A percentile compares a stretch with the other conserved stretches of the same genome.
Evolutionary conservation across 2,888 invertebrate genomes (phyloP).

Genomic region (Epiblema foenella): DNA sequence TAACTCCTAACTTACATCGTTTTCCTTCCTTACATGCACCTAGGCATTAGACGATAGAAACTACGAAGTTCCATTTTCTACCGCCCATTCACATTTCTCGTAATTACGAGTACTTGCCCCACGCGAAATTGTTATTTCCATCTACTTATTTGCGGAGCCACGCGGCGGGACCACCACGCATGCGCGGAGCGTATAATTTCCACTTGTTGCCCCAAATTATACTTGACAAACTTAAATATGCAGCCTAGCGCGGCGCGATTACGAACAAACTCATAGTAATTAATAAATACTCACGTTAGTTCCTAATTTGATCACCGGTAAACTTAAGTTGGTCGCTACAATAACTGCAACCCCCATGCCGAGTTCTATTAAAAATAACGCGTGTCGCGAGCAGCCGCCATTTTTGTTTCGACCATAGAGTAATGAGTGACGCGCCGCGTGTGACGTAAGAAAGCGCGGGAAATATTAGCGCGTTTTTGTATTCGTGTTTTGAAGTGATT

Average conservation of each 20-base stretch:
- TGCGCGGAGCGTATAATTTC: slow-evolving; percentile 77
- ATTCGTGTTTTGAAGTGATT: slow-evolving; percentile 22
- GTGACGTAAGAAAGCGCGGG: slow-evolving; percentile 65
- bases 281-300: neutral
- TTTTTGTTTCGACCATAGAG: slow-evolving; percentile 72
- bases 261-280: neutral
- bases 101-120: slow-evolving; percentile 56
- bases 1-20: neutral
- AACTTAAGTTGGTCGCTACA: slow-evolving; percentile 20
- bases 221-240: slow-evolving; percentile 46
- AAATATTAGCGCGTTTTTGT: slow-evolving; percentile 50
- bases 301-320: slow-evolving; percentile 3
- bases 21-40: slow-evolving; percentile 16
- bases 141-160: slow-evolving; percentile 71
- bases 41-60: slow-evolving; percentile 16
- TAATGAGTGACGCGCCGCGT: slow-evolving; percentile 64
- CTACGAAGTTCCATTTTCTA: neutral
- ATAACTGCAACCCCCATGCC: slow-evolving; percentile 78
- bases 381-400: slow-evolving; percentile 56
- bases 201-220: slow-evolving; percentile 80
- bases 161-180: slow-evolving; percentile 77
- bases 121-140: slow-evolving; percentile 73
- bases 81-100: slow-evolving; percentile 27
- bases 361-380: slow-evolving; percentile 75
- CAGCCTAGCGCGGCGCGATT: slow-evolving; percentile 11